Base-by-base conservation (phyloP, 2,888 invertebrate genomes). In the Trichopria drosophilae region DNA sequence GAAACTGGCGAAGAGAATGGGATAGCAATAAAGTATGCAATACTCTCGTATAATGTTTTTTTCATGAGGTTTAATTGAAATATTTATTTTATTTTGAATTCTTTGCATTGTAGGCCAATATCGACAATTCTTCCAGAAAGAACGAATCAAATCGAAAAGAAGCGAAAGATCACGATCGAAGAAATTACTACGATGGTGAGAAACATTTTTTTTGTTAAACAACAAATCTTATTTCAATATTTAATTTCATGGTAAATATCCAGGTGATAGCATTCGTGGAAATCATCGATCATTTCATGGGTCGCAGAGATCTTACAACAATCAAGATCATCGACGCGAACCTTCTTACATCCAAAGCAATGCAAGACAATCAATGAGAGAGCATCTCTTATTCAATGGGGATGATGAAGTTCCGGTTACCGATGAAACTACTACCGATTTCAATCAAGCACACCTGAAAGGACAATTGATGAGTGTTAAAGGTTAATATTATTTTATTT, bases 1-100 rank as follows among this genome's bases (percentile, higher is more conserved):
- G 77, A n/a, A 77, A 75, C 58, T 78, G 77, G 77, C 66, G 75
- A 23, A 64, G 77, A 39, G 77, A 77, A 53, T 77, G 77, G 77
- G 77, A 78, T 57, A 73, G 69, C 41, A 71, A 77, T 48, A 77
- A 77, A 60, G 69, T 69, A 61, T 49, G 53, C 9, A 32, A n/a
- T 28, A 19, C 7, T 20, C 20, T 9, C 15, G 10, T 23, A 22
- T 32, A 18, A n/a, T n/a, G n/a, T n/a, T n/a, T n/a, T n/a, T 35
- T 3, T 35, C 13, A 19, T 6, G 4, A 29, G n/a, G 9, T 6
- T 22, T 24, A 22, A 40, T 20, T 39, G 45, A 13, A 34, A 6
- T 18, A 34, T 18, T 26, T 13, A 20, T 24, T 48, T 35, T 22
- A 26, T 36, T 32, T 32, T n/a, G 1, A 37, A 22, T 12, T 37